phyloP scores from a whole-genome alignment of 2,113 vertebrate genomes.

The Laticauda colubrina region DNA sequence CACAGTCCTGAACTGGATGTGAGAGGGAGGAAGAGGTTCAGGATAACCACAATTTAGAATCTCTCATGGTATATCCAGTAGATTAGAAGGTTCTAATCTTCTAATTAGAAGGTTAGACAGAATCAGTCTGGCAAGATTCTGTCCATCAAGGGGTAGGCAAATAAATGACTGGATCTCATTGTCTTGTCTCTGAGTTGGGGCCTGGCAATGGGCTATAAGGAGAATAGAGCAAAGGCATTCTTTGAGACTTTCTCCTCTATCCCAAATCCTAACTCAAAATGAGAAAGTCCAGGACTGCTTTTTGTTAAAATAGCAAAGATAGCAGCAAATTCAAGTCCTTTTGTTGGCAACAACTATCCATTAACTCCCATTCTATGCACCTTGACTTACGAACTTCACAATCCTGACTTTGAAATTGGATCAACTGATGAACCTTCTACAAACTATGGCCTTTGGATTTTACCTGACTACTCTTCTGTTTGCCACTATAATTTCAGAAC shows the following conservation, averaged over 20 bases:
- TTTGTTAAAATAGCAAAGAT: not conserved
- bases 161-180: not conserved
- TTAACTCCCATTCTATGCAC: not conserved
- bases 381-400: not conserved
- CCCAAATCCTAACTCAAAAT: too few relatives aligned
- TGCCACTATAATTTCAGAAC: not conserved
- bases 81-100: not conserved
- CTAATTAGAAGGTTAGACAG: too few relatives aligned
- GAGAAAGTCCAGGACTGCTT: not conserved
- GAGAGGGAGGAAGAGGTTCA: not conserved
- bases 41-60: not conserved
- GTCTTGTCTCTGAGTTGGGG: not conserved
- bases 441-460: not conserved
- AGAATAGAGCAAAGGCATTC: not conserved
- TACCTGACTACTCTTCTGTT: not conserved
- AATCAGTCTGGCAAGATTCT: not conserved
- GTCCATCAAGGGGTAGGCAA: not conserved
- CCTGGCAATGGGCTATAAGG: not conserved
- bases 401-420: not conserved
- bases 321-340: not conserved
- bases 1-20: not conserved
- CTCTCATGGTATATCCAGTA: not conserved
- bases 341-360: not conserved
- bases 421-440: not conserved
- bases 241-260: not conserved